Evolutionary conservation across 2,797 vertebrate species (phyloP).

Genomic region (Poeciliopsis paucimaculata): DNA sequence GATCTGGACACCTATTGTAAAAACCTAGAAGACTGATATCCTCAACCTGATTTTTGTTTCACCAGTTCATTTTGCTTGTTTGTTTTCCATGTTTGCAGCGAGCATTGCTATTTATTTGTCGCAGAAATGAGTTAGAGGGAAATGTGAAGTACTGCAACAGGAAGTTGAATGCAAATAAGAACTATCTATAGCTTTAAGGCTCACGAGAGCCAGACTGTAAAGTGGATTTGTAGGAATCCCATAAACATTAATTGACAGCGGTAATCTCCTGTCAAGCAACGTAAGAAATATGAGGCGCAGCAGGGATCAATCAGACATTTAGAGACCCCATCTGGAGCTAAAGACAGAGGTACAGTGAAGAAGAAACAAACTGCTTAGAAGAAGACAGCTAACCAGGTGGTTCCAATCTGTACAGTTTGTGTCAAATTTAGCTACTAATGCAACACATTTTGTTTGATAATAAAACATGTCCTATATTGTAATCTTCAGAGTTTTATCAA

Average conservation of each 20-base stretch:
- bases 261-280: constrained; percentile 65
- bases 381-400: background rate
- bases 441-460: background rate
- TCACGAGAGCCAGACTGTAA: constrained; percentile 58
- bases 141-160: background rate
- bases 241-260: constrained; percentile 70
- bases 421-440: background rate
- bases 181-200: constrained; percentile 23
- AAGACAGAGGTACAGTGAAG: constrained; percentile 7
- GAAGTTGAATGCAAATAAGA: constrained; percentile 13
- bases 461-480: background rate
- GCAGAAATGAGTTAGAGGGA: background rate
- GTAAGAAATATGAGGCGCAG: constrained; percentile 53
- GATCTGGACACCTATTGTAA: constrained; percentile 63
- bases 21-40: constrained; percentile 45
- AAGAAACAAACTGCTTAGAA: background rate
- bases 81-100: background rate
- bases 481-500: background rate
- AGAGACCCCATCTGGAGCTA: constrained; percentile 45
- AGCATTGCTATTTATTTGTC: background rate
- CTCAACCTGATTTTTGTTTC: constrained; percentile 53
- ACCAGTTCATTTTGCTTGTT: constrained; percentile 10
- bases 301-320: constrained; percentile 69
- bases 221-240: constrained; percentile 67
- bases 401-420: background rate